These are phyloP conservation scores for Diglossa cyanea DNA, from an alignment of 2,797 vertebrate genomes.

Conservation along the genomic window DNA sequence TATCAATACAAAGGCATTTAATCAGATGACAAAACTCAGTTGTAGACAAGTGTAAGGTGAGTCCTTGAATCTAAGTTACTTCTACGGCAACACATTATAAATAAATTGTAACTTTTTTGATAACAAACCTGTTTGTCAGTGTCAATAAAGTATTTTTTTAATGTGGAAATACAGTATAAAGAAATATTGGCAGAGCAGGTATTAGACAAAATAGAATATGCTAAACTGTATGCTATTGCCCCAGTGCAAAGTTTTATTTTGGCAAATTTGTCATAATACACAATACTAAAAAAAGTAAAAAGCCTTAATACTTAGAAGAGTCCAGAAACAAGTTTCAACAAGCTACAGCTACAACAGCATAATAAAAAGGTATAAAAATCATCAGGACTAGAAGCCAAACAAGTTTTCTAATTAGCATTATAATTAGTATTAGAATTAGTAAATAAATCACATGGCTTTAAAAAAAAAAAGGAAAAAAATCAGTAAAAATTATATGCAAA, in stretches of 20 bases:
- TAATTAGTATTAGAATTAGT: neutral
- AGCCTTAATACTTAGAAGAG: neutral
- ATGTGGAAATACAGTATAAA: neutral
- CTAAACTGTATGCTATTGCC: neutral
- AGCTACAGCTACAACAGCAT: neutral
- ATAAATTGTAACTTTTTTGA: neutral
- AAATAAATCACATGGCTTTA: neutral
- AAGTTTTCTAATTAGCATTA: neutral
- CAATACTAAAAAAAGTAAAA: neutral
- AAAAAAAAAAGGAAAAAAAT: neutral
- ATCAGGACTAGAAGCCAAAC: neutral
- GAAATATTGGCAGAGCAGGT: neutral
- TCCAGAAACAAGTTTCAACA: neutral
- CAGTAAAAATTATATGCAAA: neutral
- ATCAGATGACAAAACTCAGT: neutral
- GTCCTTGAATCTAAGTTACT: neutral
- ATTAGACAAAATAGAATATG: neutral
- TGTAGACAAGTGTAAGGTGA: neutral
- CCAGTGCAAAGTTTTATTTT: neutral
- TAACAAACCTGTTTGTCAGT: neutral
- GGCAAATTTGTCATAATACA: neutral
- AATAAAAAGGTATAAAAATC: neutral
- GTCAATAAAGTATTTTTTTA: neutral
- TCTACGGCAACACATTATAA: neutral
- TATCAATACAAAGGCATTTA: neutral